Evolutionary conservation across 1,140 invertebrate genomes (phyloP).

Genomic region (Lanistes nyassanus): DNA sequence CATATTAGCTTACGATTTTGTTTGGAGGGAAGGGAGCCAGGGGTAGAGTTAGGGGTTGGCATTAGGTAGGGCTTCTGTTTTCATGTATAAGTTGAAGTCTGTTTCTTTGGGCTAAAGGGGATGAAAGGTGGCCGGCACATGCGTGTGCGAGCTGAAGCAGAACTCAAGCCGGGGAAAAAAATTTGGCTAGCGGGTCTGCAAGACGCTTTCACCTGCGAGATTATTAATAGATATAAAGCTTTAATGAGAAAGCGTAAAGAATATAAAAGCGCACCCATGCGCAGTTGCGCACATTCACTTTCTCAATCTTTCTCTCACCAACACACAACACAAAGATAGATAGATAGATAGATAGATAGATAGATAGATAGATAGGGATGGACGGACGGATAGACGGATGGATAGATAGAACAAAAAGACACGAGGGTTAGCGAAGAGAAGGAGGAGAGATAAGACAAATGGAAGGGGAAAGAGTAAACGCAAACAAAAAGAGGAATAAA

Average conservation of each 20-base stretch:
- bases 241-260: neutral
- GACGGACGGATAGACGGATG: neutral
- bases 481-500: neutral
- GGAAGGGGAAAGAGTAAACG: conserved; percentile 6
- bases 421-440: neutral
- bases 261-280: neutral
- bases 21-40: too few species aligned
- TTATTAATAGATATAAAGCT: too few species aligned
- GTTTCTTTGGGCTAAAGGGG: too few species aligned
- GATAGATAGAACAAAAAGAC: neutral
- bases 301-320: conserved; percentile 7
- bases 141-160: too few species aligned
- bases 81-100: too few species aligned
- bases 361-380: neutral
- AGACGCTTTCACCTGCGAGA: too few species aligned
- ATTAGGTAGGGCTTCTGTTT: too few species aligned
- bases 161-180: too few species aligned
- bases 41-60: too few species aligned
- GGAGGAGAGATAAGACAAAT: conserved; percentile 15
- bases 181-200: too few species aligned
- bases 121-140: too few species aligned
- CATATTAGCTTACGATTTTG: too few species aligned
- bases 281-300: conserved; percentile 17
- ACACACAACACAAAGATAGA: conserved; percentile 16
- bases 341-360: conserved; percentile 8